A percentile compares a stretch with the other conserved stretches of the same genome.
Conservation (phyloP, 2,113 vertebrate genomes). For the Rhea pennata region DNA sequence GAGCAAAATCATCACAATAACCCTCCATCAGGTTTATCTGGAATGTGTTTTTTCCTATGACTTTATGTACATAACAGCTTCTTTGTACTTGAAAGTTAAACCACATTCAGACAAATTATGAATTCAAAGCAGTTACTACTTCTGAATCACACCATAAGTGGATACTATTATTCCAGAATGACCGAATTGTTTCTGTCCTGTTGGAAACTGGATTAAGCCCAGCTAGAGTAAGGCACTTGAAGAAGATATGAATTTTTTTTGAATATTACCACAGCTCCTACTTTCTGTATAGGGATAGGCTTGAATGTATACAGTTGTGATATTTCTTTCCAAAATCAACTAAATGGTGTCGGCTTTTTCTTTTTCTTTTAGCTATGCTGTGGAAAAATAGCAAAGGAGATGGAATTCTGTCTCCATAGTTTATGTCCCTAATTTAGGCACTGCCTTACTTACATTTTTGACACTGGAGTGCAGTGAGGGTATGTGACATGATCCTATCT, state of each 20-base stretch:
- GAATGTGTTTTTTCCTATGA: background rate
- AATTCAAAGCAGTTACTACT: background rate
- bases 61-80: background rate
- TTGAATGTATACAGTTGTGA: background rate
- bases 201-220: background rate
- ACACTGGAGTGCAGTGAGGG: no score
- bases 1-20: background rate
- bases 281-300: background rate
- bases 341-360: background rate
- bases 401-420: background rate
- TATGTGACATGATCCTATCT: no score
- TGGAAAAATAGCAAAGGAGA: background rate
- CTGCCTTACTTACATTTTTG: no score
- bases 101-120: background rate
- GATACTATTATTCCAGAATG: background rate
- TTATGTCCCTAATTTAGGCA: background rate
- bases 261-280: background rate
- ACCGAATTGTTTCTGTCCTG: background rate
- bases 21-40: background rate
- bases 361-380: background rate
- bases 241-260: background rate
- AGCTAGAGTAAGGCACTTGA: background rate
- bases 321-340: background rate
- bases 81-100: slow-evolving; percentile 1
- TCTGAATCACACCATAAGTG: background rate